These are phyloP conservation scores for Drosophila punjabiensis DNA, from an alignment of 1,140 invertebrate species.

Conservation along the genomic window DNA sequence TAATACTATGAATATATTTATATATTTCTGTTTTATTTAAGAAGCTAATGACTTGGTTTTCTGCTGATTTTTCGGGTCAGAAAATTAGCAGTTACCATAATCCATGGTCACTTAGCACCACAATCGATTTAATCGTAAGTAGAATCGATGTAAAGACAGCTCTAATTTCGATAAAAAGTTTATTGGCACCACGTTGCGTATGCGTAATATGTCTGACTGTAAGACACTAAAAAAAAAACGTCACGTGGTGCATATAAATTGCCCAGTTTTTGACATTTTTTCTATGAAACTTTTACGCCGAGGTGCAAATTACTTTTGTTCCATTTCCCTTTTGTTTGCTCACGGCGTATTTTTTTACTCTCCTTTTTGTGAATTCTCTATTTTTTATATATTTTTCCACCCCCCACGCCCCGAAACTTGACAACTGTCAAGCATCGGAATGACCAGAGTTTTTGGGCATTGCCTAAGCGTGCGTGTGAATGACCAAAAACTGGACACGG, in stretches of 20 bases:
- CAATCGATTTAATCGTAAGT: background rate
- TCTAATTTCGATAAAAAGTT: background rate
- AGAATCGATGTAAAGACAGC: background rate
- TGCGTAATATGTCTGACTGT: conserved; percentile 47
- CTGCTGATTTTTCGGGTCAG: too few relatives aligned
- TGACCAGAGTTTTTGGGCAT: conserved; percentile 55
- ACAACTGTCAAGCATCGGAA: conserved; percentile 72
- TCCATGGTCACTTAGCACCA: too few relatives aligned
- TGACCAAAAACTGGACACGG: conserved; percentile 62
- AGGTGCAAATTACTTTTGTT: conserved; percentile 81
- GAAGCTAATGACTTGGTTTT: background rate
- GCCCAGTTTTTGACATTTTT: conserved; percentile 67
- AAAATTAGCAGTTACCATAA: too few relatives aligned
- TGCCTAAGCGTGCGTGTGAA: conserved; percentile 66
- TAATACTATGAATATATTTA: too few relatives aligned
- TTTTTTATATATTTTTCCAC: background rate
- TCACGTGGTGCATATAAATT: conserved; percentile 80
- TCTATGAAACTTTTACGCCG: conserved; percentile 26
- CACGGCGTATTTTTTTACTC: conserved; percentile 13
- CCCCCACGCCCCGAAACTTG: conserved; percentile 25
- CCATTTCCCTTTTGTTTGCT: conserved; percentile 49
- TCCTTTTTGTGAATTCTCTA: background rate
- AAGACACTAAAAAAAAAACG: conserved; percentile 8
- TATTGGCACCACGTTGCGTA: conserved; percentile 40
- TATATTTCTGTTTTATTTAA: background rate